A percentile compares a stretch with the other conserved stretches of the same genome.
These are phyloP conservation scores for Poeciliopsis turrubarensis DNA, from an alignment of 2,113 vertebrate genomes.

Conservation along the genomic window DNA sequence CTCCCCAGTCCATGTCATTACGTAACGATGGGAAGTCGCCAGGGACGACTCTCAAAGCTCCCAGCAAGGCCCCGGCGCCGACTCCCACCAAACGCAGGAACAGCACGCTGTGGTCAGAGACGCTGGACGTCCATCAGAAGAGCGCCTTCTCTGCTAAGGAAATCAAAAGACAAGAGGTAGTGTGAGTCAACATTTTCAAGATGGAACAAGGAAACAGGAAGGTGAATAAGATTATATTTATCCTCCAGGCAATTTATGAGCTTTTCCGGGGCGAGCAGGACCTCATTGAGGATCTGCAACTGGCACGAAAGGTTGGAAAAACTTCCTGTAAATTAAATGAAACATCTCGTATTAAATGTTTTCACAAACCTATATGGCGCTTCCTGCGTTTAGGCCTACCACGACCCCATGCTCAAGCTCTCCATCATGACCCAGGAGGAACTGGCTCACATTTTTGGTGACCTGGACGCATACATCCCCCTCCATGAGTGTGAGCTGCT, in stretches of 20 bases:
- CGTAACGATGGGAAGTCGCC: constrained; percentile 82
- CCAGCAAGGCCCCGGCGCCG: constrained; percentile 85
- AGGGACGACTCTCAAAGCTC: constrained; percentile 81
- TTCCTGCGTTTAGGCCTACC: constrained; percentile 85
- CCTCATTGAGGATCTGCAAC: constrained; percentile 96
- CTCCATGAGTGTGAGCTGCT: constrained; percentile 85
- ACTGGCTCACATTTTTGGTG: constrained; percentile 93
- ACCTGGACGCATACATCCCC: constrained; percentile 96
- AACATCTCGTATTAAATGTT: not conserved
- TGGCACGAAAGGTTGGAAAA: constrained; percentile 89
- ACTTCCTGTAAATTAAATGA: not conserved
- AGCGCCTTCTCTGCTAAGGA: constrained; percentile 91
- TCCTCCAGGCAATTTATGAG: constrained; percentile 91
- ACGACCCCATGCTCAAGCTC: constrained; percentile 97
- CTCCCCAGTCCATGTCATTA: constrained; percentile 63
- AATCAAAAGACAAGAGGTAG: constrained; percentile 97
- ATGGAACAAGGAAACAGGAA: not conserved
- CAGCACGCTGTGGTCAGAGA: constrained; percentile 95
- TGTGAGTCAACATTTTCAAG: not conserved
- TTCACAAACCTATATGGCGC: constrained; percentile 1
- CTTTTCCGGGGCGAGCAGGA: constrained; percentile 95
- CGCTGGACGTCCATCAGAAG: constrained; percentile 88
- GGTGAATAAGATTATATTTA: not conserved
- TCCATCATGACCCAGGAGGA: constrained; percentile 97
- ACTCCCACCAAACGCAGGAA: constrained; percentile 92